Base-by-base conservation (phyloP, 2,797 vertebrate species). In the Anisognathus igniventris region DNA sequence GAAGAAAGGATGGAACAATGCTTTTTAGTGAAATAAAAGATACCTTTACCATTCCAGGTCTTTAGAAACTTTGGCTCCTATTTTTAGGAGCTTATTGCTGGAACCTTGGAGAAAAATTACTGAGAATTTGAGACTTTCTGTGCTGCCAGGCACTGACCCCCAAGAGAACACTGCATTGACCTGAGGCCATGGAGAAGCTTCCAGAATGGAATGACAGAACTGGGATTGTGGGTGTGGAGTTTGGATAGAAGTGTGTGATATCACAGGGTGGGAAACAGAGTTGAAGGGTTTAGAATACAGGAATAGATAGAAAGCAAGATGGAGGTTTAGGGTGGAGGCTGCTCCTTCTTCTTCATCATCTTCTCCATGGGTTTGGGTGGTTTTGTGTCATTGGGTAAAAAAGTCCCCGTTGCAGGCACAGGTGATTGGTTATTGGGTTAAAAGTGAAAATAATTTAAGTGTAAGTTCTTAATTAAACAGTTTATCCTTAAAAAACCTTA, bases 321-420 rank as follows among this genome's bases (percentile, higher is more conserved):
- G 24, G 56, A 12, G 56, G 33, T 8, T 15, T 6, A 4, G 24
- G 33, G 24, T 12, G 7, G 23, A 57, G 11, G 23, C 56, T 35
- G 11, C 7, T 57, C 5, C 33, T 57, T 18, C 33, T 35, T 11
- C 21, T 45, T 4, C 39, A 11, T 37, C 37, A 11, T 37, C 37
- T 40, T 40, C 39, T 40, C 39, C 39, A 37, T 37, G 37, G 37
- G 7, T 37, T 57, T 58, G 33, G 11, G 33, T 37, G 11, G 56
- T 12, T 19, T 58, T 58, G 56, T 58, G 33, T 6, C 2, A 58
- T 37, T 37, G 10, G 24, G 19, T 58, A 18, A 18, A 58, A 57
- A 27, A 9, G 24, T 37, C 24, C 16, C 5, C 33, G 27, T 25
- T 35, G 15, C 0, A 4, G 11, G 24, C 33, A 58, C 0, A 0